Base-by-base conservation (phyloP, 2,113 vertebrate species). In the Amphiprion ocellaris region DNA sequence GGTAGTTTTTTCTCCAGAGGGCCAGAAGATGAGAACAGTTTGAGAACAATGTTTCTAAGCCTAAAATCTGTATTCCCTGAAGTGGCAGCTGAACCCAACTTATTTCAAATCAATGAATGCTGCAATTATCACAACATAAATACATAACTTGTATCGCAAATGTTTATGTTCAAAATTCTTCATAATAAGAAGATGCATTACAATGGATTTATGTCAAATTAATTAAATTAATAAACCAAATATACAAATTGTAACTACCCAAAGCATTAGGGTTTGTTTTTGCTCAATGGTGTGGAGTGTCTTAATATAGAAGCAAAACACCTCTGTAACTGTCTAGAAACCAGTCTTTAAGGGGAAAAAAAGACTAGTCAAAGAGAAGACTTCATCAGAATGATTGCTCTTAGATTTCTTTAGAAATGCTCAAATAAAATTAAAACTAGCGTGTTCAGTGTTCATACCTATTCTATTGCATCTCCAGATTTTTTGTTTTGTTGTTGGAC, bases 1-100 rank as follows among this genome's bases (percentile, higher is more conserved):
- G 21, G 24, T 33, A 23, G 14, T 74, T 70, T 44, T 41, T 30
- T 71, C 58, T 72, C 68, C 77, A 62, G 58, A 55, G 62, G 62
- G 0, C 0, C 12, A 69, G 59, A 1, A 11, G 30, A 17, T 54
- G 24, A 49, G n/a, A 78, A 50, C 28, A 26, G 49, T 66, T 21
- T 49, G 10, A 10, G 28, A 17, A 11, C 12, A 59, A 2, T 21
- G 33, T 33, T 55, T 41, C 54, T 60, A 33, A 77, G 46, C 0
- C 7, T 66, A 5, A 70, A 49, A 67, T 21, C 21, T 83, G 19
- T 15, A 11, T 55, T 44, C 26, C 5, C 8, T 41, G 3, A 61
- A 60, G 60, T 33, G 21, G 23, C 9, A 30, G 30, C 9, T 11
- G 62, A 19, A 26, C 19, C 12, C 2, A 61, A 54, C 3, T 5